phyloP scores from a whole-genome alignment of 2,797 vertebrate species.

The Nyctalus aviator region DNA sequence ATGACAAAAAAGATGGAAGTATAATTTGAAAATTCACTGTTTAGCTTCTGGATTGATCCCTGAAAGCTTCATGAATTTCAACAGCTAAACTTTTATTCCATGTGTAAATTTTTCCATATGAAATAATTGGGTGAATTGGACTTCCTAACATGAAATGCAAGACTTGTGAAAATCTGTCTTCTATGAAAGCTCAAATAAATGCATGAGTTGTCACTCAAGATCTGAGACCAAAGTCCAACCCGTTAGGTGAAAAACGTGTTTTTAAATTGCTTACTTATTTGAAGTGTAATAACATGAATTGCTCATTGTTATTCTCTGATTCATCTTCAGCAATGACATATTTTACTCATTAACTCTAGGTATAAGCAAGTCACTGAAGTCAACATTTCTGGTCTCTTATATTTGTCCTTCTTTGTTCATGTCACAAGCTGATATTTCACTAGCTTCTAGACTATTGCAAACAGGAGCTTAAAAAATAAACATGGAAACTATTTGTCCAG shows the following conservation, averaged over 20 bases:
- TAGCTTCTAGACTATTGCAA: slow-evolving; percentile 48
- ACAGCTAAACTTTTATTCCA: slow-evolving; percentile 39
- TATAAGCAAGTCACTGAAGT: slow-evolving; percentile 37
- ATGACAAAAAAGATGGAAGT: slow-evolving; percentile 31
- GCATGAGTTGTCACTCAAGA: slow-evolving; percentile 53
- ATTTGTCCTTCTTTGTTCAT: slow-evolving; percentile 56
- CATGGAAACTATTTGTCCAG: not conserved
- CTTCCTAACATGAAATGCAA: slow-evolving; percentile 36
- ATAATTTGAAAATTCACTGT: slow-evolving; percentile 7
- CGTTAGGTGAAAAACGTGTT: slow-evolving; percentile 14
- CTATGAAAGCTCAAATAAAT: slow-evolving; percentile 41
- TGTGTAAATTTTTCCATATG: slow-evolving; percentile 35
- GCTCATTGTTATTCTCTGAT: slow-evolving; percentile 14
- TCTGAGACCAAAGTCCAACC: slow-evolving; percentile 32
- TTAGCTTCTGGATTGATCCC: slow-evolving; percentile 14
- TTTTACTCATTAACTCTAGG: slow-evolving; percentile 55
- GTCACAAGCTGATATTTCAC: not conserved
- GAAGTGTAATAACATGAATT: slow-evolving; percentile 49
- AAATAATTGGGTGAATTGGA: slow-evolving; percentile 40
- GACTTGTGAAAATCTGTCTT: slow-evolving; percentile 52
- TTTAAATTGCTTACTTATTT: slow-evolving; percentile 30
- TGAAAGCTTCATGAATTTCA: slow-evolving; percentile 59
- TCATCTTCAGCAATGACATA: slow-evolving; percentile 31
- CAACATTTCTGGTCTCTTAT: slow-evolving; percentile 15
- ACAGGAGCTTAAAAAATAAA: not conserved